Base-by-base conservation (phyloP, 2,888 invertebrate genomes). In the Sylvicola fuscatus region DNA sequence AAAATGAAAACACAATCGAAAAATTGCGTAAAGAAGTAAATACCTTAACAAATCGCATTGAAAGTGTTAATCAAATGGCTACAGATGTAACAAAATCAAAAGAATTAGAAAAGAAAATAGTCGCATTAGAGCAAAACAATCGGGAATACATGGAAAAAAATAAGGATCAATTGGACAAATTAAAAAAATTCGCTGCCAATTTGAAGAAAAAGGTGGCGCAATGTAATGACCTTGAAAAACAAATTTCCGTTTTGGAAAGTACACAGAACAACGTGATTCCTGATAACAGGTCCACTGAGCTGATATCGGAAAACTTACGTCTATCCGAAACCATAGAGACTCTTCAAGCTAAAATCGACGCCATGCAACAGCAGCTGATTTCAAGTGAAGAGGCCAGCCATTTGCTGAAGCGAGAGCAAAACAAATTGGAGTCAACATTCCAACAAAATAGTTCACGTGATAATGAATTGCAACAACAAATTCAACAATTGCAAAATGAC, bases 111-210 rank as follows among this genome's bases (percentile, higher is more conserved):
- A 58, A 46, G 48, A 58, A 48, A 46, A 47, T 54, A 35, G 38
- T 45, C 2, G 53, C 59, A 11, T 47, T 72, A 2, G 72, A 75
- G 46, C 58, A 49, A 6, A 77, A 74, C 48, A 70, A 72, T 42
- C 74, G 71, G 45, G 72, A 75, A 35, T 29, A 13, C n/a, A 29
- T n/a, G 5, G 57, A 49, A 6, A 77, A 74, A 48, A 70, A 72
- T 42, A 74, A 71, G 46, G 72, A 75, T 35, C 68, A 78, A 40
- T 53, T 76, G 36, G 80, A 81, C 38, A 82, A 80, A 53, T 64
- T 81, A 48, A 83, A 81, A 48, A 81, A 81, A 47, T 70, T 77
- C 46, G 82, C 79, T 1, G 66, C 74, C 0, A 77, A 70, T 47
- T 61, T 82, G 8, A 83, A 81, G 52, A 81, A 78, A 49, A 81